Evolutionary conservation across 2,797 vertebrate genomes (phyloP), one percentile per base, ranked within the genome.

Genomic region (Xiphophorus birchmanni): DNA sequence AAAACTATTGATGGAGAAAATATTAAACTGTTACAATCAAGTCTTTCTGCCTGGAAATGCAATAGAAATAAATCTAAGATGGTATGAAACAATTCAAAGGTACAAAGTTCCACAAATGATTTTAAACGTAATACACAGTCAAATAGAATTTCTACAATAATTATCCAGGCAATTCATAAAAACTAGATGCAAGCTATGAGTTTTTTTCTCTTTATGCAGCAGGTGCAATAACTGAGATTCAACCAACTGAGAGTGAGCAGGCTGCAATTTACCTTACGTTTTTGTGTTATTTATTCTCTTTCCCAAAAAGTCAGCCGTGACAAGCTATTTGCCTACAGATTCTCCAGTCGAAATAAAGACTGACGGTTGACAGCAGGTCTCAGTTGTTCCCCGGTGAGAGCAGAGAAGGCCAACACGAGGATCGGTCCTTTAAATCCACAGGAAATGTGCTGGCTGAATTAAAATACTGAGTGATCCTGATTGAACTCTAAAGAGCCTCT

Each of bases 291-390:
- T 84, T 88, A 77, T 87, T 89, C 76, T 45, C 17, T 75, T 80
- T 48, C 81, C 75, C 8, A 10, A 85, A 65, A 65, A 54, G 83
- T 80, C 84, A 73, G 78, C 86, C 73, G 76, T 77, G 82, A 82
- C 71, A 73, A 85, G 73, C 63, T 79, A 78, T 85, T 89, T 89
- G 78, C 81, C 77, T 82, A 78, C 54, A 85, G 76, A 81, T 76
- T 48, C 76, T 80, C 50, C 54, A 48, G 52, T 63, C 69, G 77
- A 47, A 82, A 78, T 81, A 42, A 81, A 83, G 82, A 79, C 45
- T 77, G 77, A 87, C 71, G 83, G 79, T 48, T 77, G 80, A 80
- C 76, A 78, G 87, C 60, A 74, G 83, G 76, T 80, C 77, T 82
- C 45, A 81, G 82, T 77, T 88, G 65, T 73, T 86, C 73, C 83